Conservation (phyloP, 2,888 invertebrate species). For the Smittia aterrima region DNA sequence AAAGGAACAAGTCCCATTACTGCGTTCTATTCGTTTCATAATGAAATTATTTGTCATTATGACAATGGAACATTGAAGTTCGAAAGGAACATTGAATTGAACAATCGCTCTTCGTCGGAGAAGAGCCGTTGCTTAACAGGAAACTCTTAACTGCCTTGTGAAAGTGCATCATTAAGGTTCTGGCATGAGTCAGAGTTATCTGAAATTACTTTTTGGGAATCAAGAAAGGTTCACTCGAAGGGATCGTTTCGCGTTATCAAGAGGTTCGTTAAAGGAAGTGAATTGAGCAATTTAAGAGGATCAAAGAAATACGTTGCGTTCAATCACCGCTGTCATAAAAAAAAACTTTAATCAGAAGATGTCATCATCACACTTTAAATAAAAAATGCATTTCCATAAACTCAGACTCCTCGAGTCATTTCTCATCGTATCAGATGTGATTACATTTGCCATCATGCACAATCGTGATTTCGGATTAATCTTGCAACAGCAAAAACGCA, state of each 20-base stretch:
- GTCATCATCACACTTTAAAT: slow-evolving; percentile 22
- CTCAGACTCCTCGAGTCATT: background rate
- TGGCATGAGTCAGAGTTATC: background rate
- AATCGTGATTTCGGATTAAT: slow-evolving; percentile 14
- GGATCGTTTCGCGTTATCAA: background rate
- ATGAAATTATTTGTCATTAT: slow-evolving; percentile 10
- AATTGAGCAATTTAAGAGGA: background rate
- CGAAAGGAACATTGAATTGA: slow-evolving; percentile 3
- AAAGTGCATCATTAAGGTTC: slow-evolving; percentile 14
- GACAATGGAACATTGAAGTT: background rate
- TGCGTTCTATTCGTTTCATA: background rate
- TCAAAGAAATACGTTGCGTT: background rate
- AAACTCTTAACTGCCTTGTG: slow-evolving; percentile 9
- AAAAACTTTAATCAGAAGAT: background rate
- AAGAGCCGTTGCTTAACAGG: background rate
- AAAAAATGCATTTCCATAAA: background rate
- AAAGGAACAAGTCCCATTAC: background rate
- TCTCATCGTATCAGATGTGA: background rate
- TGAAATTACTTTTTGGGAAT: background rate
- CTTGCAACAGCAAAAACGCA: background rate
- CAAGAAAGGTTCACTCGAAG: slow-evolving; percentile 7
- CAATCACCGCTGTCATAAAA: background rate
- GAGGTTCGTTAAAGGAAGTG: background rate
- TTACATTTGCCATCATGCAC: background rate
- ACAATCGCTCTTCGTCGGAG: background rate